A percentile compares a stretch with the other conserved stretches of the same genome.
phyloP scores from a whole-genome alignment of 2,797 vertebrate species.

The Macropodus opercularis region DNA sequence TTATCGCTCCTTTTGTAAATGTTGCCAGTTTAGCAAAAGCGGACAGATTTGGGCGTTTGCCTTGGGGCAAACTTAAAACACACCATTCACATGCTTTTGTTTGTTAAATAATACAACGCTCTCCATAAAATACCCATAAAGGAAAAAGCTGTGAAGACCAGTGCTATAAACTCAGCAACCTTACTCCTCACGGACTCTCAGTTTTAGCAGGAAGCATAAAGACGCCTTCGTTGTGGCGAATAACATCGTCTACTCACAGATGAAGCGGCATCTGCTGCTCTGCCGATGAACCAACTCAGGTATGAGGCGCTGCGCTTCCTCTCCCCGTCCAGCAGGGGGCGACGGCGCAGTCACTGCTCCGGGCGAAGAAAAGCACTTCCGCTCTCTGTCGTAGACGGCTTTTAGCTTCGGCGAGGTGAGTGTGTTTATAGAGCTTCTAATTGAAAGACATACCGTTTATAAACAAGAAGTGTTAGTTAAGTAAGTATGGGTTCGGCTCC shows the following conservation, averaged over 20 bases:
- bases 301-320: rapidly evolving
- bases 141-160: background rate
- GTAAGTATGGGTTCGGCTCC: rapidly evolving
- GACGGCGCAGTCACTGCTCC: rapidly evolving
- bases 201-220: too few species aligned
- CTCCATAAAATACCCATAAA: background rate
- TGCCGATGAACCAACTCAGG: background rate
- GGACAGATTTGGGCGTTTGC: too few species aligned
- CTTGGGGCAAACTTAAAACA: background rate
- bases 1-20: too few species aligned
- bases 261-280: background rate
- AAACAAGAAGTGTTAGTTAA: rapidly evolving
- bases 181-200: background rate
- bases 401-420: conserved; percentile 63
- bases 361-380: conserved; percentile 55
- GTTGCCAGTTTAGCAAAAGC: too few species aligned
- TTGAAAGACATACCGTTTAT: background rate
- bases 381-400: conserved; percentile 26
- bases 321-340: conserved; percentile 42
- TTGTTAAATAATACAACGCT: background rate
- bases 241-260: background rate
- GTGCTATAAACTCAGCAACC: background rate
- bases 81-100: background rate
- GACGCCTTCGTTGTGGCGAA: too few species aligned
- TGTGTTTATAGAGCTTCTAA: background rate